Percentiles rank a stretch among this genome's conserved stretches.
Conservation (phyloP, 2,888 invertebrate species). For the Ceramica pisi region DNA sequence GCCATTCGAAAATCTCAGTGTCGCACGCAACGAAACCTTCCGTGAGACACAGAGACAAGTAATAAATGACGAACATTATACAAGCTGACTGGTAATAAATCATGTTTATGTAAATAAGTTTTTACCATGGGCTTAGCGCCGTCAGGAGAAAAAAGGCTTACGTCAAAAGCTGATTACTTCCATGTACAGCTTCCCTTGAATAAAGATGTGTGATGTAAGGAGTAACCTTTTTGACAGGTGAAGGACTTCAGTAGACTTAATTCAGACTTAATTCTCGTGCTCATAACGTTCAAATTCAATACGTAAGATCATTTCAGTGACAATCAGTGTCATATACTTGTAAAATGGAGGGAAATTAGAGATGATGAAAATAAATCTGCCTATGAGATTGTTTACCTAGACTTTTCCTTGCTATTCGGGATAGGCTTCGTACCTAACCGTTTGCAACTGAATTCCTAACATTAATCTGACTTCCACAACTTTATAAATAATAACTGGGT, state of each 20-base stretch:
- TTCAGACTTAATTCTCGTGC: background rate
- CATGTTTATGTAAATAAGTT: constrained; percentile 54
- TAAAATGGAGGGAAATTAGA: too few species aligned
- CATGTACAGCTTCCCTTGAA: constrained; percentile 43
- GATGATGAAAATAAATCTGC: too few species aligned
- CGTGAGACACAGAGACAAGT: constrained; percentile 18
- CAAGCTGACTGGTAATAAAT: constrained; percentile 46
- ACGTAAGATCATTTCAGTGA: background rate
- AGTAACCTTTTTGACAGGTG: background rate
- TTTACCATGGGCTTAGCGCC: constrained; percentile 53
- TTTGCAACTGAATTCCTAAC: too few species aligned
- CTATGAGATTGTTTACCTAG: too few species aligned
- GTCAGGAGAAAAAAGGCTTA: constrained; percentile 46
- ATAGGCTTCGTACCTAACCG: too few species aligned
- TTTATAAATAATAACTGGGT: too few species aligned
- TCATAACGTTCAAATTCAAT: background rate
- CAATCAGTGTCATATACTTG: too few species aligned
- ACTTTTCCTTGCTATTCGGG: too few species aligned
- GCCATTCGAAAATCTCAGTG: background rate
- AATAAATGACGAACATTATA: constrained; percentile 47
- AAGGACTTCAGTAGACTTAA: constrained; percentile 4
- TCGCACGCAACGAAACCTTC: constrained; percentile 9
- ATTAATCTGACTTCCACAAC: too few species aligned
- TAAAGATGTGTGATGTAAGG: constrained; percentile 8
- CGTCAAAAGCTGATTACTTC: constrained; percentile 57